Conservation (phyloP, 2,888 invertebrate species). For the Cantharis rufa region DNA sequence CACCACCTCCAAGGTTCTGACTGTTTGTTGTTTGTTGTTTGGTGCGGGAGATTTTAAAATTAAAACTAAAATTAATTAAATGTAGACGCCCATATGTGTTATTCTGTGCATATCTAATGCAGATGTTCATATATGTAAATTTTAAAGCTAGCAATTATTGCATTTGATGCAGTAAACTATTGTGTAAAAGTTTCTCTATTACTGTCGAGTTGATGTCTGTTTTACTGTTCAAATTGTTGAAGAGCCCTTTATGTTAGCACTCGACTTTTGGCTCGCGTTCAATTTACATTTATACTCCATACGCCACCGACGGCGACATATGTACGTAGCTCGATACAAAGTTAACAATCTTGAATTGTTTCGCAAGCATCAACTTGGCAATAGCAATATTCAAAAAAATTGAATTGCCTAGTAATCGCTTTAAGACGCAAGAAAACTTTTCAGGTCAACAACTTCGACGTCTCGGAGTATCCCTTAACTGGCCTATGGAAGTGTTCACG, state of each 20-base stretch:
- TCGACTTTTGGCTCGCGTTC: background rate
- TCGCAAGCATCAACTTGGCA: background rate
- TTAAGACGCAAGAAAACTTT: background rate
- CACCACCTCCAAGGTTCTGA: too few species aligned
- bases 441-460: slow-evolving; percentile 74
- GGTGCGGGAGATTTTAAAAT: too few species aligned
- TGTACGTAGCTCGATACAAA: background rate
- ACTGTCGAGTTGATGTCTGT: background rate
- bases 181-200: background rate
- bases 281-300: background rate
- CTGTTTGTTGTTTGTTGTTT: too few species aligned
- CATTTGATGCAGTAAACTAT: background rate
- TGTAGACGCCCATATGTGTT: background rate
- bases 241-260: background rate
- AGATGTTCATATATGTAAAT: background rate
- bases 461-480: slow-evolving; percentile 92
- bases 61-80: too few species aligned
- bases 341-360: background rate
- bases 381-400: background rate
- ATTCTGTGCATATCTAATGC: background rate
- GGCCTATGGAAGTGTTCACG: slow-evolving; percentile 93
- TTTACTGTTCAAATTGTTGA: background rate
- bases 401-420: background rate
- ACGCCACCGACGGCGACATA: too few species aligned
- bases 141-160: background rate